Percentiles rank a stretch among this genome's conserved stretches.
phyloP scores from a whole-genome alignment of 2,113 vertebrate species.

The Dipodomys merriami region DNA sequence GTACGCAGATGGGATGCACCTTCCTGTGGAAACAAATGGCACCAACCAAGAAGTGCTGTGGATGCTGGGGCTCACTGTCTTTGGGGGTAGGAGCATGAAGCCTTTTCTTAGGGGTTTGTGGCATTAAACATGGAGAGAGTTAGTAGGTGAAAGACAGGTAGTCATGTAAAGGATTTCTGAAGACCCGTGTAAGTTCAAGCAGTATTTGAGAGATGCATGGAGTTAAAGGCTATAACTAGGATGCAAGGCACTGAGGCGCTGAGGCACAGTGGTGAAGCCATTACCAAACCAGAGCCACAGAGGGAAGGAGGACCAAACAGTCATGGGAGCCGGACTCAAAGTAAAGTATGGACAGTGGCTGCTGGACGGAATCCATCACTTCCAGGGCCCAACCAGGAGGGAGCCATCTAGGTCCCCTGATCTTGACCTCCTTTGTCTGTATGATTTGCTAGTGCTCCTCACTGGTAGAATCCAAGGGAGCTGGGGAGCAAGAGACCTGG shows the following conservation, averaged over 20 bases:
- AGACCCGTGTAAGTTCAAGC: background rate
- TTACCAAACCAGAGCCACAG: too few relatives aligned
- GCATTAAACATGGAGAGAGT: background rate
- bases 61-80: fast-evolving
- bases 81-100: background rate
- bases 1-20: fast-evolving
- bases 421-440: too few relatives aligned
- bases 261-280: background rate
- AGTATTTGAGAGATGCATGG: background rate
- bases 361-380: background rate
- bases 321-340: background rate
- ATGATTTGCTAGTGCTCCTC: too few relatives aligned
- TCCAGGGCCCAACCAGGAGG: background rate
- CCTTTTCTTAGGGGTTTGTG: background rate
- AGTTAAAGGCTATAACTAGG: background rate
- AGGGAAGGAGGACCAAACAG: background rate
- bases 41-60: background rate
- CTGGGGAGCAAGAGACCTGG: background rate
- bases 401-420: too few relatives aligned
- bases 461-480: background rate
- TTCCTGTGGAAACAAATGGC: background rate
- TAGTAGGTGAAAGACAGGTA: background rate
- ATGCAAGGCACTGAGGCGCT: background rate
- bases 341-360: background rate
- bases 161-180: background rate